Evolutionary conservation across 2,113 vertebrate genomes (phyloP).

Genomic region (Gadus chalcogrammus): DNA sequence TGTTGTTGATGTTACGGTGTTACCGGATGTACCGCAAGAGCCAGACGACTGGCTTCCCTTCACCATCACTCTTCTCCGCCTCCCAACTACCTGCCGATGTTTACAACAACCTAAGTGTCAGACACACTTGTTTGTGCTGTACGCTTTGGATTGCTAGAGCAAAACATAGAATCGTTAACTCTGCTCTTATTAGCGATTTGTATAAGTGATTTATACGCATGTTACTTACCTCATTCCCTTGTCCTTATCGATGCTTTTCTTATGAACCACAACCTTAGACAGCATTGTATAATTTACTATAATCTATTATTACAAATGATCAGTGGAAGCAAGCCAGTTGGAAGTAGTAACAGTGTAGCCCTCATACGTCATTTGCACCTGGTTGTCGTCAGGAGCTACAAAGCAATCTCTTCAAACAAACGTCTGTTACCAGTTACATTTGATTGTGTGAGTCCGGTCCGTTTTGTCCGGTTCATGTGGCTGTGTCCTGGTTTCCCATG

Average conservation of each 20-base stretch:
- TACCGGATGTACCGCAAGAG: constrained; percentile 84
- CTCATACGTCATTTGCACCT: neutral
- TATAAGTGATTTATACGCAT: no score
- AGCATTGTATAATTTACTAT: neutral
- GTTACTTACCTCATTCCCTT: no score
- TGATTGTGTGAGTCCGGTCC: no score
- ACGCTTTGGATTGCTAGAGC: no score
- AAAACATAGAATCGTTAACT: neutral
- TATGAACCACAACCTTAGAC: no score
- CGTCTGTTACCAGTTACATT: no score
- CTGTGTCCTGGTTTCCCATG: constrained; percentile 65
- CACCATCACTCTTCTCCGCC: constrained; percentile 83
- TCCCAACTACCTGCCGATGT: constrained; percentile 84
- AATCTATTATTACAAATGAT: neutral
- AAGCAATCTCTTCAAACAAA: no score
- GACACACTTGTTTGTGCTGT: constrained; percentile 15
- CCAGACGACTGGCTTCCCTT: constrained; percentile 81
- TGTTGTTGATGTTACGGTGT: constrained; percentile 51
- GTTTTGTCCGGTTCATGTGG: constrained; percentile 32
- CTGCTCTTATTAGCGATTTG: no score
- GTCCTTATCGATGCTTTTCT: no score
- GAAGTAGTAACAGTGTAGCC: neutral
- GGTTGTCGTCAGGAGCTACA: neutral
- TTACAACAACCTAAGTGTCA: constrained; percentile 84
- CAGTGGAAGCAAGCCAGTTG: neutral